Evolutionary conservation across 2,888 invertebrate species (phyloP).

Genomic region (Ectemnius continuus): DNA sequence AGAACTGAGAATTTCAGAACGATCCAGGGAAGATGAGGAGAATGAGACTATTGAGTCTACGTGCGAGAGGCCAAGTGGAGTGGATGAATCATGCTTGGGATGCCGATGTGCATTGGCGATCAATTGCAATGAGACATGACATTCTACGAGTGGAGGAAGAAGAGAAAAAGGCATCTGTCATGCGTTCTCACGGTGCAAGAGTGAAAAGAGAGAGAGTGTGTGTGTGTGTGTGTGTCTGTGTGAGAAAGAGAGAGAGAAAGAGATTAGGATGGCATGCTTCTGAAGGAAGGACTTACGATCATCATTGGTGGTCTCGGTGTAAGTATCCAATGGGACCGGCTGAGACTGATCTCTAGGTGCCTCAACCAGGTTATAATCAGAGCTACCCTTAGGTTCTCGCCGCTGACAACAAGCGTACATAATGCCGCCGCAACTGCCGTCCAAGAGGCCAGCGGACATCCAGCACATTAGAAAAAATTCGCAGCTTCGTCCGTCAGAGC

Average conservation of each 20-base stretch:
- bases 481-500: conserved; percentile 88
- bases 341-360: conserved; percentile 74
- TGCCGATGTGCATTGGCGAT: background rate
- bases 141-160: background rate
- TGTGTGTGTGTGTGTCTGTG: background rate
- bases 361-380: conserved; percentile 74
- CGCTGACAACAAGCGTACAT: conserved; percentile 93
- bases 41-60: conserved; percentile 1
- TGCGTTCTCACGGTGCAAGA: too few relatives aligned
- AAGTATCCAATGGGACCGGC: conserved; percentile 78
- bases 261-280: conserved; percentile 67
- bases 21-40: background rate
- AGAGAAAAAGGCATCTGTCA: background rate
- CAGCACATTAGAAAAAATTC: conserved; percentile 96
- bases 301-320: conserved; percentile 80
- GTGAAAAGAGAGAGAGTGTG: background rate
- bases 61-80: background rate
- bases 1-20: background rate
- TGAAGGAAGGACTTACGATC: conserved; percentile 79
- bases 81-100: conserved; percentile 25
- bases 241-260: conserved; percentile 12
- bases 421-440: conserved; percentile 90
- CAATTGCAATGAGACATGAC: too few relatives aligned
- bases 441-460: conserved; percentile 92
- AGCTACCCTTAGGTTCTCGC: conserved; percentile 74